Evolutionary conservation across 2,888 invertebrate genomes (phyloP), one percentile per base, ranked within the genome.

Genomic region (Gasteruption jaculator): DNA sequence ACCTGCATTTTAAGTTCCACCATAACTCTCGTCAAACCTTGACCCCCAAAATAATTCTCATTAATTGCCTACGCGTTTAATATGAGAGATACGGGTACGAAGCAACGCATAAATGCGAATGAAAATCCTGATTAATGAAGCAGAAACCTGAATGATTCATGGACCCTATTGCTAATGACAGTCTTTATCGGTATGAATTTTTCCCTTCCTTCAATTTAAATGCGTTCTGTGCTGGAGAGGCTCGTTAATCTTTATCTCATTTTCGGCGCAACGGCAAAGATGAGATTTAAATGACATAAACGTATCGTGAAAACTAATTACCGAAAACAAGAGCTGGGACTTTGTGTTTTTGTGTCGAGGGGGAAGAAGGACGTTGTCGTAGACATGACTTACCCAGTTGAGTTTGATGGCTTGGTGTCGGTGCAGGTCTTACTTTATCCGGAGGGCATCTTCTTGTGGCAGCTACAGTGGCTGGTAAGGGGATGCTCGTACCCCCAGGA

Each of bases 381-480:
- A n/a, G n/a, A n/a, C n/a, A n/a, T n/a, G n/a, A 58, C 63, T 60
- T 55, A 67, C 65, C 63, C 43, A 68, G 61, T 45, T 66, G 67
- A 16, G 65, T 57, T 56, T 66, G 68, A 58, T 68, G 65, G 39
- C 63, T 57, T 21, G 83, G 82, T 39, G 82, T 78, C 8, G 86
- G 85, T 54, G 86, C 76, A 8, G 87, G 87, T 43, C 87, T 78
- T 49, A 81, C 78, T 70, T 87, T 86, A 74, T 87, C 87, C 53
- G 86, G 86, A 38, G 86, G 85, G 55, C 86, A 86, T 69, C 86
- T 78, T 50, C 86, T 77, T 49, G 80, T 81, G 36, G 86, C 86
- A 57, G 84, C 77, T 49, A 86, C 85, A 20, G 86, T 85, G 45
- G 86, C 86, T 29, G 88, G 88, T 59, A 86, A 69, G 41, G 88